A percentile compares a stretch with the other conserved stretches of the same genome.
phyloP scores from a whole-genome alignment of 2,797 vertebrate species.

The Smutsia temminckii region DNA sequence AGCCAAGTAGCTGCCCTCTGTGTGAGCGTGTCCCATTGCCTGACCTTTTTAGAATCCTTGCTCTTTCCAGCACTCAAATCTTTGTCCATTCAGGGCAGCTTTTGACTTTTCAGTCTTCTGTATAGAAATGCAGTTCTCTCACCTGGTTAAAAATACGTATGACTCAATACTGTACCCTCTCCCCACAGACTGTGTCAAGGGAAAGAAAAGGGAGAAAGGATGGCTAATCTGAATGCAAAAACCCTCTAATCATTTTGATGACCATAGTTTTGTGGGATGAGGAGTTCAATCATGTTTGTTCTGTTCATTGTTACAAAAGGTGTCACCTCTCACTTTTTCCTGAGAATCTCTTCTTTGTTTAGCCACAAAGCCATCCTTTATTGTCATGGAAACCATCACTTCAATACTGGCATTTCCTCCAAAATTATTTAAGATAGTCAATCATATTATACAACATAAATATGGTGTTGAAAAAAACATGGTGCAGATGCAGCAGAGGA shows the following conservation, averaged over 20 bases:
- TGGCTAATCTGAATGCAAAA: background rate
- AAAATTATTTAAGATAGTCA: slow-evolving; percentile 64
- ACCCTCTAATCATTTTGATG: slow-evolving; percentile 21
- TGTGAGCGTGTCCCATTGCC: background rate
- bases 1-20: background rate
- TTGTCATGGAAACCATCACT: slow-evolving; percentile 66
- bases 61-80: background rate
- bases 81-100: slow-evolving; percentile 10
- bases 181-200: background rate
- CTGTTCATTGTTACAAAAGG: slow-evolving; percentile 21
- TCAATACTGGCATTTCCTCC: slow-evolving; percentile 35
- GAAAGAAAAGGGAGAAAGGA: background rate
- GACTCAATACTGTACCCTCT: background rate
- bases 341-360: slow-evolving; percentile 47
- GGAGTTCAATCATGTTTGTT: slow-evolving; percentile 19
- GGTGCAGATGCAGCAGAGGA: slow-evolving; percentile 34
- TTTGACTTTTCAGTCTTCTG: background rate
- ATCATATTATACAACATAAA: slow-evolving; percentile 56
- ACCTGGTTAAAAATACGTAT: slow-evolving; percentile 25
- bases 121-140: background rate
- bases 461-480: slow-evolving; percentile 45
- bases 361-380: slow-evolving; percentile 41
- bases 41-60: slow-evolving; percentile 46
- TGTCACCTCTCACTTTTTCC: slow-evolving; percentile 43
- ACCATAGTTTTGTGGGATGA: background rate